These are phyloP conservation scores for Burhinus oedicnemus DNA, from an alignment of 2,113 vertebrate genomes.

Conservation along the genomic window DNA sequence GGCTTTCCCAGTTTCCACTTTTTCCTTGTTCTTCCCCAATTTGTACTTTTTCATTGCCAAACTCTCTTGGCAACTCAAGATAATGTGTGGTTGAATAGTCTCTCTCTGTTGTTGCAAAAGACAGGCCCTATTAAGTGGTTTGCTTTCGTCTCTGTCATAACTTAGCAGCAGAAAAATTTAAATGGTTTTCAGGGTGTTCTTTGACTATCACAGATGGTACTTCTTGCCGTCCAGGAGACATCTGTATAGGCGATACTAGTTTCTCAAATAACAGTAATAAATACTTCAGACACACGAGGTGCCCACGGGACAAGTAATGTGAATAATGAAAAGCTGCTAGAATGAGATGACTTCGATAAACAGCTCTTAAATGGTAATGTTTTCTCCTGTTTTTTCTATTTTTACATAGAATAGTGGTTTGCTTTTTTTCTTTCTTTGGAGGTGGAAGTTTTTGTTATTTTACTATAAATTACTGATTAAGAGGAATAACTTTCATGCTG, in stretches of 20 bases:
- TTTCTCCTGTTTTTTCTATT: background rate
- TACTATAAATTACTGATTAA: background rate
- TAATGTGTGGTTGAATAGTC: background rate
- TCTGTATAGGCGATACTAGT: background rate
- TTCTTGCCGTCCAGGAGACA: background rate
- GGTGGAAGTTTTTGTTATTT: background rate
- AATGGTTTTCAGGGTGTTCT: background rate
- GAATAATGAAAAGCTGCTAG: background rate
- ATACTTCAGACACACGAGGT: background rate
- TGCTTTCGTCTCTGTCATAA: background rate
- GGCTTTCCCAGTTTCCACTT: constrained; percentile 13
- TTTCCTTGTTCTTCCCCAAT: background rate
- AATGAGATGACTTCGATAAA: background rate
- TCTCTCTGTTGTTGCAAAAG: background rate
- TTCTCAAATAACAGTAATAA: background rate
- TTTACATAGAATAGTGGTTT: background rate
- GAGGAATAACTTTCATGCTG: background rate
- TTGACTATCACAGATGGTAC: background rate
- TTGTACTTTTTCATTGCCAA: background rate
- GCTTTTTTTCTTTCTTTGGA: background rate
- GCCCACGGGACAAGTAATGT: background rate
- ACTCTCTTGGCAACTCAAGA: background rate
- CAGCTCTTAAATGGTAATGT: background rate
- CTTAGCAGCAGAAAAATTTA: background rate
- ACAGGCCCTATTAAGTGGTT: background rate